Conservation (phyloP, 2,888 invertebrate genomes). For the Cataglyphis livida region DNA sequence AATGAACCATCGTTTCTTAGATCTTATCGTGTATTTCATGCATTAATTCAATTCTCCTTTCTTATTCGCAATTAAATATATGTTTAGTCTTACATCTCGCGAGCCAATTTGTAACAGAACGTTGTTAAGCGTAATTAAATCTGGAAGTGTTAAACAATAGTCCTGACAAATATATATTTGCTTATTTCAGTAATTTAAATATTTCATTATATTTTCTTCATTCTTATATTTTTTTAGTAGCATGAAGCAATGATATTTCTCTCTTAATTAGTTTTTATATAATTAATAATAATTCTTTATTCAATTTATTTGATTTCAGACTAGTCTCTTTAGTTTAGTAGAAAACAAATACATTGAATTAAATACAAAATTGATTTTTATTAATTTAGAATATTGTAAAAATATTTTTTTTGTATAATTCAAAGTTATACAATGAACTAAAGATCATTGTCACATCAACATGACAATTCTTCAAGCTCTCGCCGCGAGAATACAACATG, state of each 20-base stretch:
- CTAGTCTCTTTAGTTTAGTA: neutral
- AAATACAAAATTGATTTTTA: constrained; percentile 1
- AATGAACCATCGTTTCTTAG: neutral
- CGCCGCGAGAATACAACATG: constrained; percentile 20
- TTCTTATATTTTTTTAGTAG: neutral
- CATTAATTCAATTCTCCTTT: neutral
- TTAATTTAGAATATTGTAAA: neutral
- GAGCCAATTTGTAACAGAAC: neutral
- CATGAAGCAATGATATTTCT: neutral
- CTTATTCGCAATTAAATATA: neutral
- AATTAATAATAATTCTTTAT: neutral
- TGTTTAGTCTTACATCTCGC: neutral
- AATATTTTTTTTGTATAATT: constrained; percentile 13
- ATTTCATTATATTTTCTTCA: neutral
- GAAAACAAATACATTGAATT: neutral
- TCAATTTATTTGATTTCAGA: neutral
- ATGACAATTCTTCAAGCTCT: constrained; percentile 29
- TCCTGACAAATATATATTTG: neutral
- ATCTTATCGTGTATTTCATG: neutral
- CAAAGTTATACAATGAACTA: neutral
- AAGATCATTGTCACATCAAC: constrained; percentile 23
- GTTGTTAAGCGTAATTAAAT: neutral
- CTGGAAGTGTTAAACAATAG: neutral
- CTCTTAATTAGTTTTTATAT: neutral
- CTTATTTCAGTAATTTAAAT: neutral